phyloP scores from a whole-genome alignment of 1,140 invertebrate genomes.

The Zaprionus nigranus region DNA sequence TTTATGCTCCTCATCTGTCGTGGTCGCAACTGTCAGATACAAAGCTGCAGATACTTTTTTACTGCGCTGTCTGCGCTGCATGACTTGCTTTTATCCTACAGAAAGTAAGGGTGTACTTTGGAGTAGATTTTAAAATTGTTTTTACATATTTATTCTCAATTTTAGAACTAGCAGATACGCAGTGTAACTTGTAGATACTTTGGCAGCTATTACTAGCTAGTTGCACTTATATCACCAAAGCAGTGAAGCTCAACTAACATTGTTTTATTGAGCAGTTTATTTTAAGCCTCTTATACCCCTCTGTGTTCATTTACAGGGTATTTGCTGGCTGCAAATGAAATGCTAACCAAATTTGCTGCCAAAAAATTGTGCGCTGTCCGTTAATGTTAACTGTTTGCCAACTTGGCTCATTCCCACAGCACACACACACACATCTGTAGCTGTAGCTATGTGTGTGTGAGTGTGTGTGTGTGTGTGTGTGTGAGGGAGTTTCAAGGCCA shows the following conservation, averaged over 20 bases:
- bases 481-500: slow-evolving; percentile 65
- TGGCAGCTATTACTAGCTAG: neutral
- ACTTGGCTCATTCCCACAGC: slow-evolving; percentile 22
- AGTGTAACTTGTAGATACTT: neutral
- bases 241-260: neutral
- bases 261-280: neutral
- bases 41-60: slow-evolving; percentile 8
- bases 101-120: neutral
- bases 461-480: neutral
- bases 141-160: neutral
- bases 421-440: neutral
- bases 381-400: slow-evolving; percentile 22
- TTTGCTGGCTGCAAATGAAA: neutral
- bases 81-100: neutral
- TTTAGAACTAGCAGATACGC: neutral
- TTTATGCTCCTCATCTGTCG: slow-evolving; percentile 16
- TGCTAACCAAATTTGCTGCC: slow-evolving; percentile 22
- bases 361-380: slow-evolving; percentile 24
- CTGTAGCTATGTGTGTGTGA: too few relatives aligned
- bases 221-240: neutral
- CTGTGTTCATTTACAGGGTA: neutral
- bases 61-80: neutral
- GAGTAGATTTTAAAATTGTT: neutral
- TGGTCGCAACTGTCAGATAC: slow-evolving; percentile 4
- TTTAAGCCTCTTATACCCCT: neutral